Conservation (phyloP, 92 coral and sea anemone genomes). For the Bergia sp. region DNA sequence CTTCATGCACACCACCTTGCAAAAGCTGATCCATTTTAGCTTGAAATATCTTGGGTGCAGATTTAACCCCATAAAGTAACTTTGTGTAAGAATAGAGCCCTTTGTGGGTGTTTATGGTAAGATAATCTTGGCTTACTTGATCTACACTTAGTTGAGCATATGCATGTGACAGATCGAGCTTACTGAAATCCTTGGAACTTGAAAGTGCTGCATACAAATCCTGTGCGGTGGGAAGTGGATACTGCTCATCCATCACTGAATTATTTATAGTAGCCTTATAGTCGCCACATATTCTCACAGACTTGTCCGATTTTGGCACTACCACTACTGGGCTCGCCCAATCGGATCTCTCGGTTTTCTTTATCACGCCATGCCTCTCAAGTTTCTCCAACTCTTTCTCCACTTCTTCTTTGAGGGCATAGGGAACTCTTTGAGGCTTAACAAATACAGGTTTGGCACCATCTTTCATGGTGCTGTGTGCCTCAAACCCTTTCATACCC, state of each 20-base stretch:
- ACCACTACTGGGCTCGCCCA: slow-evolving; percentile 55
- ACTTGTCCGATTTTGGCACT: slow-evolving; percentile 43
- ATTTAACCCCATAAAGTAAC: slow-evolving; percentile 50
- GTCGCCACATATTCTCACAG: slow-evolving; percentile 49
- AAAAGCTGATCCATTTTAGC: slow-evolving; percentile 46
- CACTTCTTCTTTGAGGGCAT: slow-evolving; percentile 5
- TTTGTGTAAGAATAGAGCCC: slow-evolving; percentile 59
- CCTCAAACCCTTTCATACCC: slow-evolving; percentile 51
- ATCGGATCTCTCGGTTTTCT: slow-evolving; percentile 7
- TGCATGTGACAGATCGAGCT: slow-evolving; percentile 60
- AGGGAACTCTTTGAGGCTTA: slow-evolving; percentile 34
- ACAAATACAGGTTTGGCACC: slow-evolving; percentile 5
- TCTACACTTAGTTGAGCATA: slow-evolving; percentile 53
- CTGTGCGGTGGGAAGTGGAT: slow-evolving; percentile 44
- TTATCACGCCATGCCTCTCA: slow-evolving; percentile 8
- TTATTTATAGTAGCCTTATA: slow-evolving; percentile 35
- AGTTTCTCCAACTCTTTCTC: slow-evolving; percentile 32
- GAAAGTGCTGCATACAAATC: slow-evolving; percentile 51
- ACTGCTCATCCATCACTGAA: slow-evolving; percentile 39
- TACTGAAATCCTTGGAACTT: slow-evolving; percentile 49
- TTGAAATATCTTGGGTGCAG: slow-evolving; percentile 48
- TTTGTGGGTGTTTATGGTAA: slow-evolving; percentile 47
- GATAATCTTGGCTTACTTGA: slow-evolving; percentile 42
- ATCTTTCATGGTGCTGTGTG: slow-evolving; percentile 14
- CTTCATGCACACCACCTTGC: slow-evolving; percentile 52